phyloP scores from a whole-genome alignment of 2,113 vertebrate species.

The Hiodon tergisus region DNA sequence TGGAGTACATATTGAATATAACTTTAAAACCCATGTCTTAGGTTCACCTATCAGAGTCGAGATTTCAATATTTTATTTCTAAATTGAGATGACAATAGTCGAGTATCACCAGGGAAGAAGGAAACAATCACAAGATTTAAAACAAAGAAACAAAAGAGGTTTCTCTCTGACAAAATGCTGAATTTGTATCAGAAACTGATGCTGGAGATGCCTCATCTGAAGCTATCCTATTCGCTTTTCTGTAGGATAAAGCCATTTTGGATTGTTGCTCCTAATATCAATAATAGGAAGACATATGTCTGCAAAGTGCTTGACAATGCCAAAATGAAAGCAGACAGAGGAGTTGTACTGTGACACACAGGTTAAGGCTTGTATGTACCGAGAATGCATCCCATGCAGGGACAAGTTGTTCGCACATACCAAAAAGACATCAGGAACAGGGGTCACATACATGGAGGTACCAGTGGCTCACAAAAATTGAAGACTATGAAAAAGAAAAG shows the following conservation, averaged over 20 bases:
- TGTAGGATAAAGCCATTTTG: slow-evolving; percentile 17
- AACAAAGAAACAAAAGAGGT: slow-evolving; percentile 3
- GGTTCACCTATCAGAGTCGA: slow-evolving; percentile 7
- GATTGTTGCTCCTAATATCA: slow-evolving; percentile 19
- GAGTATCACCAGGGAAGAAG: not conserved
- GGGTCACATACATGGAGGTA: not conserved
- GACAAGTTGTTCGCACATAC: too few relatives aligned
- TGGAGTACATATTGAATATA: too few relatives aligned
- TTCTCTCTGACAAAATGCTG: not conserved
- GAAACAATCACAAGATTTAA: not conserved
- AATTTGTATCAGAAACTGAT: not conserved
- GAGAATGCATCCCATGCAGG: too few relatives aligned
- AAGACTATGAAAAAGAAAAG: slow-evolving; percentile 18
- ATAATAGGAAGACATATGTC: slow-evolving; percentile 6
- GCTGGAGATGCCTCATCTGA: not conserved
- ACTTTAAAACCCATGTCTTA: not conserved
- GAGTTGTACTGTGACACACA: too few relatives aligned
- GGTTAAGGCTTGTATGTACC: too few relatives aligned
- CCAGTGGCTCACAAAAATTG: not conserved
- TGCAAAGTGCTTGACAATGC: not conserved
- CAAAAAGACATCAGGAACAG: slow-evolving; percentile 6
- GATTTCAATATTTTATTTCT: not conserved
- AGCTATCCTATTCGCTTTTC: slow-evolving; percentile 3
- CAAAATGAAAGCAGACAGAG: too few relatives aligned
- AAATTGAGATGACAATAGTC: slow-evolving; percentile 18